Percentiles rank a stretch among this genome's conserved stretches.
Evolutionary conservation across 1,140 invertebrate species (phyloP).

Genomic region (Microplitis demolitor): DNA sequence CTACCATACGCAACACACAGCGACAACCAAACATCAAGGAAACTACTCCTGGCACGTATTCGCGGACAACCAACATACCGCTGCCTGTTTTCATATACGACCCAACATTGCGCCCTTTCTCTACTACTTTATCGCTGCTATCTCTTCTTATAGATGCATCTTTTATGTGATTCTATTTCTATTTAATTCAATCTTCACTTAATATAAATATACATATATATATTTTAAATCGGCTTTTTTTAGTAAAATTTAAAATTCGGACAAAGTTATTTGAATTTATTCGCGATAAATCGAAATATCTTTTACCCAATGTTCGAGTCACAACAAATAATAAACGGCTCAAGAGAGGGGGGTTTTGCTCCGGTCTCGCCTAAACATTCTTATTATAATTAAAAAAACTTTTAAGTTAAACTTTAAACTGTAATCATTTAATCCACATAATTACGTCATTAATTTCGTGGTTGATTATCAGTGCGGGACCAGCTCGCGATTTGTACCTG

Average conservation of each 20-base stretch:
- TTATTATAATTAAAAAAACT: too few relatives aligned
- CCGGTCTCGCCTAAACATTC: too few relatives aligned
- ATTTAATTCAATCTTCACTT: neutral
- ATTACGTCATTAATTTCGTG: constrained; percentile 28
- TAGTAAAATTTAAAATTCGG: too few relatives aligned
- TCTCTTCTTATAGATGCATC: neutral
- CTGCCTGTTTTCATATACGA: neutral
- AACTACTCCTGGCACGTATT: constrained; percentile 1
- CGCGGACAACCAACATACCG: constrained; percentile 2
- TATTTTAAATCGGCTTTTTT: neutral
- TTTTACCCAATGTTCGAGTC: too few relatives aligned
- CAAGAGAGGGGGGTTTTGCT: too few relatives aligned
- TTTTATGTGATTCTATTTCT: neutral
- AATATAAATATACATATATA: neutral
- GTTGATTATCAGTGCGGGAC: neutral
- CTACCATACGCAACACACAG: neutral
- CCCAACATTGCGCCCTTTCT: constrained; percentile 6
- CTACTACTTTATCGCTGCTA: constrained; percentile 4
- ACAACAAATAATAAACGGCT: too few relatives aligned
- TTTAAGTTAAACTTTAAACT: too few relatives aligned
- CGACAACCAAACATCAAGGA: neutral
- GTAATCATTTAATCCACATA: constrained; percentile 25
- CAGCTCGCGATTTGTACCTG: constrained; percentile 10
- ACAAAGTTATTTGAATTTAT: too few relatives aligned
- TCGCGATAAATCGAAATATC: too few relatives aligned